Conservation (phyloP, 2,113 vertebrate species). For the Lagopus leucura region DNA sequence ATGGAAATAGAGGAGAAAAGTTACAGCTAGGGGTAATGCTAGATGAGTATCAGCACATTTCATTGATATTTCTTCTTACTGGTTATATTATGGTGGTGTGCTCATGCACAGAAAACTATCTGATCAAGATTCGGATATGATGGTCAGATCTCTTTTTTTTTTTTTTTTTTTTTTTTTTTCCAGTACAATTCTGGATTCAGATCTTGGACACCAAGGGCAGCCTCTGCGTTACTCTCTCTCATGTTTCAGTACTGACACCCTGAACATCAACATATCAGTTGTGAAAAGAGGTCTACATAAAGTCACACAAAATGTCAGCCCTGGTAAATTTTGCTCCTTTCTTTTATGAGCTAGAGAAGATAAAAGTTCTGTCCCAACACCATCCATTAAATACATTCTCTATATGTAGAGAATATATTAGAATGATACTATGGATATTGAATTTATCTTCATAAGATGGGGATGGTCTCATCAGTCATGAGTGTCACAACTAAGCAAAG, state of each 20-base stretch:
- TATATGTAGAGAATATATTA: slow-evolving; percentile 75
- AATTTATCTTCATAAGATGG: slow-evolving; percentile 78
- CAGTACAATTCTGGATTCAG: not conserved
- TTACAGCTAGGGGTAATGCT: not conserved
- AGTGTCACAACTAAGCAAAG: slow-evolving; percentile 70
- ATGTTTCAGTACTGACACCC: not conserved
- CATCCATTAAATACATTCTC: slow-evolving; percentile 75
- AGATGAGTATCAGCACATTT: not conserved
- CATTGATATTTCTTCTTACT: not conserved
- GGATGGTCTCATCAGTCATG: slow-evolving; percentile 75
- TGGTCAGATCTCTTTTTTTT: not conserved
- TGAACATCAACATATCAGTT: slow-evolving; percentile 33
- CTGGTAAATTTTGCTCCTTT: slow-evolving; percentile 67
- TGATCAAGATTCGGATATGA: not conserved
- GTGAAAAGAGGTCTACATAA: slow-evolving; percentile 40
- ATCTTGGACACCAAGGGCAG: not conserved
- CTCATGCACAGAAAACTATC: not conserved
- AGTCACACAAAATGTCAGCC: slow-evolving; percentile 62
- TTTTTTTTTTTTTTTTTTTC: not conserved
- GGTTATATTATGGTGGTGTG: not conserved
- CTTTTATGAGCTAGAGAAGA: slow-evolving; percentile 70
- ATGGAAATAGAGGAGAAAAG: not conserved
- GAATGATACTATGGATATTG: slow-evolving; percentile 72
- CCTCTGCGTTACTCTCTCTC: not conserved
- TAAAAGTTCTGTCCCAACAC: slow-evolving; percentile 74